Conservation (phyloP, 2,113 vertebrate species). For the Etheostoma cragini region DNA sequence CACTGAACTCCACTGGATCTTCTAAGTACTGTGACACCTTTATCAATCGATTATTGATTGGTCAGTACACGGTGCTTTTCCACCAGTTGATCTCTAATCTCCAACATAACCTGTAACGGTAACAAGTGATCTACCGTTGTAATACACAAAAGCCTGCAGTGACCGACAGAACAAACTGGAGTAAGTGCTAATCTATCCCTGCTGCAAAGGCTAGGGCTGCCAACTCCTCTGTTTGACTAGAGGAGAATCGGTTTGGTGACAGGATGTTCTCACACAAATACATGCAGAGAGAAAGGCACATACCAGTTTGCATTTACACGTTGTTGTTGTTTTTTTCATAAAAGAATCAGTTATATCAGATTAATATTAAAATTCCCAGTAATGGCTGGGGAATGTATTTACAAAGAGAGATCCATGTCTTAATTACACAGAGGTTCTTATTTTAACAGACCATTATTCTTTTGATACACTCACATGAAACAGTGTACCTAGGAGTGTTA, state of each 20-base stretch:
- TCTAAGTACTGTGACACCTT: too few species aligned
- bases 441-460: background rate
- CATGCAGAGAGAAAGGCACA: background rate
- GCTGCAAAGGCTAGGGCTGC: constrained; percentile 18
- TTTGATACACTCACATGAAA: background rate
- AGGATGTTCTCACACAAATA: constrained; percentile 10
- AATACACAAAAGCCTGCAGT: background rate
- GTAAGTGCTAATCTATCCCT: constrained; percentile 41
- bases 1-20: too few species aligned
- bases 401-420: background rate
- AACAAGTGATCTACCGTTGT: too few species aligned
- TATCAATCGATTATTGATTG: too few species aligned
- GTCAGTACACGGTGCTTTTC: too few species aligned
- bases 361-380: background rate
- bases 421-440: background rate
- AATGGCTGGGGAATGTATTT: background rate
- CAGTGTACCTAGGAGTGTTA: background rate
- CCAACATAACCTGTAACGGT: too few species aligned
- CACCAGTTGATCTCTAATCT: too few species aligned
- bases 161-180: constrained; percentile 30
- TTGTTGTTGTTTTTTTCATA: background rate
- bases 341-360: constrained; percentile 7
- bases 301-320: background rate
- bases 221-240: background rate
- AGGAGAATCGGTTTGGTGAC: background rate